Evolutionary conservation across 2,797 vertebrate species (phyloP), one percentile per base, ranked within the genome.

Genomic region (Schizopygopsis malacanthus): DNA sequence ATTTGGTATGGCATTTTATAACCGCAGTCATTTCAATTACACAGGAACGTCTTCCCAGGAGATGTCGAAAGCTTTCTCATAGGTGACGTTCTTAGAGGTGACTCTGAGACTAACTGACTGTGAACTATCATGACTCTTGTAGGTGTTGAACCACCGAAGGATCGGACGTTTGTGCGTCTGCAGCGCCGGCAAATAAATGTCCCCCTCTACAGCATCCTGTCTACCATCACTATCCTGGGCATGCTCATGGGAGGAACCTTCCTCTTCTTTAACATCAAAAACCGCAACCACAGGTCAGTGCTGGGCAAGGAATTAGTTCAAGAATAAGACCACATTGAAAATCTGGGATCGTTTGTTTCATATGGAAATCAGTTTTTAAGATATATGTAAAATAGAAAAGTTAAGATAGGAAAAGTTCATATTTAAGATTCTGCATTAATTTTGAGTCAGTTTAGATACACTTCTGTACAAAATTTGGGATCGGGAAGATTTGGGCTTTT

Each of bases 211-310:
- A 99, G 98, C 94, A 99, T 99, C 92, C 96, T 99, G 63, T 99
- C 98, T 37, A 97, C 97, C 87, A 96, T 99, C 90, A 99, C 98
- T 79, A 96, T 99, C 83, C 93, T 99, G 63, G 98, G 98, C 91
- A 99, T 99, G 98, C 96, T 99, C 88, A 99, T 99, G 98, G 98
- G 97, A n/a, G 97, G 98, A 7, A 97, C 97, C 73, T 99, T 99
- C 89, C 94, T 99, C 78, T 99, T 99, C 93, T 99, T 99, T 91
- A 99, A 99, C 93, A 99, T 99, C 93, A 99, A 99, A 96, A 99
- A 99, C 92, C 95, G 98, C 87, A 99, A 99, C 92, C 98, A 99
- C 91, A 99, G 99, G 98, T 99, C 93, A 96, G 92, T 5, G n/a
- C 16, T 81, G 45, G 76, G 41, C 12, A 25, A 70, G 6, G 12